Conservation (phyloP, 2,888 invertebrate genomes). For the Orthosia incerta region DNA sequence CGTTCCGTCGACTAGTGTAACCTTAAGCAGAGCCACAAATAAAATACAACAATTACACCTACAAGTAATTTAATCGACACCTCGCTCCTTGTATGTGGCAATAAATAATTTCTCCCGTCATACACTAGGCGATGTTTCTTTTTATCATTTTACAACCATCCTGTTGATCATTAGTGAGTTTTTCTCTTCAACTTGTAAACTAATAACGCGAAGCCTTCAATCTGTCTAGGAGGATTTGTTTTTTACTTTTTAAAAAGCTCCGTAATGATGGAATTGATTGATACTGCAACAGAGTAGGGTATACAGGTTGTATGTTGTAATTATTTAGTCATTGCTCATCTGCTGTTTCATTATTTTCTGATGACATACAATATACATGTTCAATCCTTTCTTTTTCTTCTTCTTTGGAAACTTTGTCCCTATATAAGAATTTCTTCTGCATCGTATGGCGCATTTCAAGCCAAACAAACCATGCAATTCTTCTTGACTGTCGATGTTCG, state of each 20-base stretch:
- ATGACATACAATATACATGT: not conserved
- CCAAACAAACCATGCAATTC: too few relatives aligned
- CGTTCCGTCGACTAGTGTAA: too few relatives aligned
- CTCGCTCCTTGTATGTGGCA: not conserved
- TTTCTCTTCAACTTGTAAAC: constrained; percentile 47
- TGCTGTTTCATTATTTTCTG: constrained; percentile 1
- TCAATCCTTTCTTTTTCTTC: not conserved
- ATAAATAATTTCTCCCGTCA: constrained; percentile 34
- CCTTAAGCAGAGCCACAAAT: too few relatives aligned
- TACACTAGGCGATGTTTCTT: constrained; percentile 28
- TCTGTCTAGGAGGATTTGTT: constrained; percentile 44
- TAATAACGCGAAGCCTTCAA: constrained; percentile 42
- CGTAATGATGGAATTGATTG: constrained; percentile 43
- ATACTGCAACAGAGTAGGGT: constrained; percentile 29
- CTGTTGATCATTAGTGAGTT: constrained; percentile 55
- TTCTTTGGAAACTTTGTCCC: not conserved
- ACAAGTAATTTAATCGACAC: constrained; percentile 27
- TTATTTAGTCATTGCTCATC: constrained; percentile 1
- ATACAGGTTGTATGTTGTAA: not conserved
- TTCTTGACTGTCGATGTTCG: too few relatives aligned
- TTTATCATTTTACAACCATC: constrained; percentile 47
- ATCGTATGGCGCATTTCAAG: not conserved
- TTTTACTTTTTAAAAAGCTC: constrained; percentile 37
- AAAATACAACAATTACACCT: not conserved
- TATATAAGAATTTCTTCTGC: not conserved